Evolutionary conservation across 1,140 invertebrate genomes (phyloP), one percentile per base, ranked within the genome.

Genomic region (Branchinecta lynchi): DNA sequence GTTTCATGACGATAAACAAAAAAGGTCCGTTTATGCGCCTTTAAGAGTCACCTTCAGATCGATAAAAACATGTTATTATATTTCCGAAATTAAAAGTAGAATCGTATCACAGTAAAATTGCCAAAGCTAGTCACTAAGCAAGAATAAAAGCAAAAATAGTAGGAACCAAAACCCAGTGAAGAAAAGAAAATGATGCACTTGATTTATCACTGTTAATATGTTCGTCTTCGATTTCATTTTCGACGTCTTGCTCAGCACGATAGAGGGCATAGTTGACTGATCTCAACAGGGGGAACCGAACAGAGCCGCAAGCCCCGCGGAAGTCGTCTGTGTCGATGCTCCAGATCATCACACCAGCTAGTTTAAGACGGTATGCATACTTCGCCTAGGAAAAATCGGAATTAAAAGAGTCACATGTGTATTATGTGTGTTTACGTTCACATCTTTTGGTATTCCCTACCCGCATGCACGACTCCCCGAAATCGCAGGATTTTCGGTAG

Each of bases 311-410:
- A 21, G 71, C 71, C 20, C 78, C 80, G 15, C 70, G 73, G 72
- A 82, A 84, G 72, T 84, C 82, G 71, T 84, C 80, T 68, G 79
- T 77, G 67, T 80, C 79, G 0, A 80, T 71, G 44, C 77, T 77
- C 83, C 83, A 84, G 0, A 83, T 78, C 80, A 83, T 83, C 0
- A 80, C 78, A 3, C 84, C 84, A 1, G 78, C 80, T n/a, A 83
- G 72, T 44, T 76, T 74, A 71, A 77, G 75, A n/a, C 74, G 68
- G n/a, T 74, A 70, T 0, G 76, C 75, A 71, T 78, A 82, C 8
- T 72, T 45, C 7, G 72, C 74, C 74, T 75, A 46, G 3, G 43
- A 44, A 20, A 65, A n/a, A 32, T 60, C 65, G 5, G 12, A 65
- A n/a, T 15, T n/a, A n/a, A 67, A 5, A 2, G 10, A 69, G n/a